These are phyloP conservation scores for Ophonus ardosiacus DNA, from an alignment of 2,888 invertebrate species.

Conservation along the genomic window DNA sequence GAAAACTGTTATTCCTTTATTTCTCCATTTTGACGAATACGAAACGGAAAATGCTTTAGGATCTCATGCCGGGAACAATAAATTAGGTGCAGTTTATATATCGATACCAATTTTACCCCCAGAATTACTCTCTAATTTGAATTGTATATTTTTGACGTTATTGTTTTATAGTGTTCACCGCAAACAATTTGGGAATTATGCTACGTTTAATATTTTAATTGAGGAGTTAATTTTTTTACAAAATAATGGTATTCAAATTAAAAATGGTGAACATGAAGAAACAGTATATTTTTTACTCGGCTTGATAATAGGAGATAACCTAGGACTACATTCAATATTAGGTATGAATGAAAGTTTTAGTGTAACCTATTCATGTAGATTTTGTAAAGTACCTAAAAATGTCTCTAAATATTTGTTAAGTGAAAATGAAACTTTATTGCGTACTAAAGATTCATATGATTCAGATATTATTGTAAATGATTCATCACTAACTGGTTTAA, in stretches of 20 bases:
- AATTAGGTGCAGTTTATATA: constrained; percentile 65
- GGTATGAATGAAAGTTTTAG: constrained; percentile 64
- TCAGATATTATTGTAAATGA: constrained; percentile 60
- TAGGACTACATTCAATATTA: constrained; percentile 61
- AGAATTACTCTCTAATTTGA: constrained; percentile 53
- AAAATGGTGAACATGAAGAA: not conserved
- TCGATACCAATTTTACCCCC: constrained; percentile 53
- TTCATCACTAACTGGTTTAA: constrained; percentile 65
- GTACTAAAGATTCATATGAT: constrained; percentile 65
- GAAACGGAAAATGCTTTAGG: constrained; percentile 64
- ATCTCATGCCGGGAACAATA: constrained; percentile 63
- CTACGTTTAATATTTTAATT: not conserved
- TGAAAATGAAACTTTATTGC: constrained; percentile 15
- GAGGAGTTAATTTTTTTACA: not conserved
- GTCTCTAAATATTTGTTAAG: not conserved
- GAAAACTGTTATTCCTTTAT: not conserved
- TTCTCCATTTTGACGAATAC: constrained; percentile 61
- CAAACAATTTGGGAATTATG: constrained; percentile 10
- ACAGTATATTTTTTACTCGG: not conserved
- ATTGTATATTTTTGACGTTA: constrained; percentile 52
- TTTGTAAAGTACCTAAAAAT: constrained; percentile 62
- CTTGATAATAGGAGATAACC: constrained; percentile 64
- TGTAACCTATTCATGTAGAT: constrained; percentile 65
- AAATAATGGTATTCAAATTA: not conserved
- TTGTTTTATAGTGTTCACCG: constrained; percentile 58